Conservation (phyloP, 2,888 invertebrate genomes). For the Neoascia interrupta region DNA sequence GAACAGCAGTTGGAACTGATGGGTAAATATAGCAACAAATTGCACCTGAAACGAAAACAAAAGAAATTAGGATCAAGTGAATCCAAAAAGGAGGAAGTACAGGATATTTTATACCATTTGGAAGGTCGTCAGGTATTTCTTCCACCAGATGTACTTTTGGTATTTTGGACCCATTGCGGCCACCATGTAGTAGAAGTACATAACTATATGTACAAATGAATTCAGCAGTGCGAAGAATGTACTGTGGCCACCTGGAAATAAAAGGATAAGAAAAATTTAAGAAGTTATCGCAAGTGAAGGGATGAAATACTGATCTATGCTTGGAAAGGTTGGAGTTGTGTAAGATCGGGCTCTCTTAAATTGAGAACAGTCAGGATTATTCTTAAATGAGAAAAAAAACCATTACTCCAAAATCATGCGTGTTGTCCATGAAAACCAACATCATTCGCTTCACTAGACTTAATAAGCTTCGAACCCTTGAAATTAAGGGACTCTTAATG, state of each 20-base stretch:
- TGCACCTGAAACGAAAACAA: slow-evolving; percentile 85
- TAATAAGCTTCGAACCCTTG: too few relatives aligned
- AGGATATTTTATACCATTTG: slow-evolving; percentile 89
- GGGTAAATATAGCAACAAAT: slow-evolving; percentile 94
- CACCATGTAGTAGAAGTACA: slow-evolving; percentile 98
- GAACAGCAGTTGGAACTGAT: slow-evolving; percentile 94
- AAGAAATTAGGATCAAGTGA: not conserved
- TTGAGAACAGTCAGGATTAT: too few relatives aligned
- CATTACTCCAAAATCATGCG: too few relatives aligned
- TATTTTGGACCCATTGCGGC: slow-evolving; percentile 96
- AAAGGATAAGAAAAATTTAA: not conserved
- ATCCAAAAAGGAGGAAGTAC: too few relatives aligned
- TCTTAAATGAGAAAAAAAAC: too few relatives aligned
- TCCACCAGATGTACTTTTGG: slow-evolving; percentile 98
- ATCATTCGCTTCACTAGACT: too few relatives aligned
- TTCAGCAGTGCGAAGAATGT: slow-evolving; percentile 97
- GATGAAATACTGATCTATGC: too few relatives aligned
- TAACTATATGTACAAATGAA: slow-evolving; percentile 96
- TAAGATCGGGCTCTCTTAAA: too few relatives aligned
- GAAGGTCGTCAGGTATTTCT: slow-evolving; percentile 95
- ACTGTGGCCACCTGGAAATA: slow-evolving; percentile 92
- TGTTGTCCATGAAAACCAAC: too few relatives aligned
- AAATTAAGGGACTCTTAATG: too few relatives aligned
- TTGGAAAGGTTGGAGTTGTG: too few relatives aligned
- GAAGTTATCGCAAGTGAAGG: not conserved